Base-by-base conservation (phyloP, 1,140 invertebrate genomes). In the Orchesella cincta region DNA sequence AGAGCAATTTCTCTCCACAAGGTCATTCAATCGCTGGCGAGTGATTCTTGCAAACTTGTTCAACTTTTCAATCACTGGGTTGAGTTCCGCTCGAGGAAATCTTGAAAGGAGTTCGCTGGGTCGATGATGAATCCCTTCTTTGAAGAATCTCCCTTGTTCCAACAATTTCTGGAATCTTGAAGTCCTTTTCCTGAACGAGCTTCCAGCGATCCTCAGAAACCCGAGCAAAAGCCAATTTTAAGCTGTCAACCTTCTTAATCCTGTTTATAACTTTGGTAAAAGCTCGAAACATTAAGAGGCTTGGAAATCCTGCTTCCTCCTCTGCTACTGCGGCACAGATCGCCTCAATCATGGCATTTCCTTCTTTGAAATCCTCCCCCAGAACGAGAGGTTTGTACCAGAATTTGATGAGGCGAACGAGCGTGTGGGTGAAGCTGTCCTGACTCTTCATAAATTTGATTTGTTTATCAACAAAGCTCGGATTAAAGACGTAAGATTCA, bases 361-460 rank as follows among this genome's bases (percentile, higher is more conserved):
- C 62, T 12, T 29, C 62, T 12, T 2, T 18, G 12, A 67, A 67
- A 14, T 67, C 14, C 33, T 67, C n/a, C n/a, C 62, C 62, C 29
- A 67, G 33, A n/a, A 31, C 33, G 26, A 67, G 62, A 67, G 62
- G 33, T 31, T 67, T 67, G 1, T 31, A 14, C 62, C 62, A 67
- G 23, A 31, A 33, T 31, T 67, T 67, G 26, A n/a, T 5, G 8
- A 67, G 23, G 8, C 62, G 62, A n/a, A 67, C n/a, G 3, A 67
- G 12, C 2, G 28, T 12, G 12, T 31, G 26, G 14, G 31, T 33
- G 31, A 67, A 67, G n/a, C 14, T 33, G 62, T 67, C 62, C 26
- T 31, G n/a, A 5, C 26, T 31, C 31, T 23, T 67, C 62, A 67
- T 67, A 67, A 67, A 67, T 31, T 2, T 23, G 8, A 67, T 12